These are phyloP conservation scores for Dicrostonyx torquatus DNA, from an alignment of 2,797 vertebrate species.

Conservation along the genomic window DNA sequence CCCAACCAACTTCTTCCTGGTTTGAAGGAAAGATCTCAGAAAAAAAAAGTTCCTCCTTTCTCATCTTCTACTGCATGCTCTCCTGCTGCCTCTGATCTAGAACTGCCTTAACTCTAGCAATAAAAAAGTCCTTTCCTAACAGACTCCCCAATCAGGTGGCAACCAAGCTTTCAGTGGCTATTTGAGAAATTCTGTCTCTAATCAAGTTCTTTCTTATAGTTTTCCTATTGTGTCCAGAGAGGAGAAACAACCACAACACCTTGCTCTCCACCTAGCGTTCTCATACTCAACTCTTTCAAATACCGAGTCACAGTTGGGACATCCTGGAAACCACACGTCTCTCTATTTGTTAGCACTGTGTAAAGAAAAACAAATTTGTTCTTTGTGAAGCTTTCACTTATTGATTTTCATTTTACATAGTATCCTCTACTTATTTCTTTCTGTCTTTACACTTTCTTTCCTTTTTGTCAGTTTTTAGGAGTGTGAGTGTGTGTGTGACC, in stretches of 20 bases:
- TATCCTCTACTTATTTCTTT: neutral
- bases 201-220: neutral
- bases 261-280: too few species aligned
- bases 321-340: neutral
- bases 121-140: neutral
- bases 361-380: conserved; percentile 28
- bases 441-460: neutral
- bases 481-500: too few species aligned
- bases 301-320: neutral
- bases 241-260: neutral
- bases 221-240: neutral
- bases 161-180: neutral
- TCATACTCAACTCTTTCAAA: neutral
- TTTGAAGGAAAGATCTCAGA: neutral
- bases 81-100: neutral
- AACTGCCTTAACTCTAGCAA: neutral
- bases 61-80: neutral
- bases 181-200: neutral
- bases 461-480: neutral
- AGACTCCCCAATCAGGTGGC: neutral
- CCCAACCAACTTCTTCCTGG: neutral
- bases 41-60: neutral
- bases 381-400: conserved; percentile 8
- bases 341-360: neutral
- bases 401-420: conserved; percentile 41